phyloP scores from a whole-genome alignment of 2,113 vertebrate genomes.

The Harpagus bidentatus region DNA sequence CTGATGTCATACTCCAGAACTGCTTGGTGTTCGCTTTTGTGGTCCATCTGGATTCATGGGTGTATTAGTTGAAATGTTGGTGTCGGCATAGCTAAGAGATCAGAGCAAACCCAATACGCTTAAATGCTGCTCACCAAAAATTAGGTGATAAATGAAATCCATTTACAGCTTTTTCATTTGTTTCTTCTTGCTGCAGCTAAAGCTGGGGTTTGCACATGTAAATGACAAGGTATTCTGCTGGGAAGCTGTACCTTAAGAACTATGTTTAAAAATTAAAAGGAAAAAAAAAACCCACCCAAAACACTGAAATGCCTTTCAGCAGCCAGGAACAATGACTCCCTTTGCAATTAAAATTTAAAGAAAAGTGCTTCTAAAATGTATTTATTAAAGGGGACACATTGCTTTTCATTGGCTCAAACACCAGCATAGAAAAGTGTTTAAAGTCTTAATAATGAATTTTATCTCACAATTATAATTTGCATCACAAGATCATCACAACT shows the following conservation, averaged over 20 bases:
- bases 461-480: background rate
- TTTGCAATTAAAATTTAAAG: background rate
- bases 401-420: background rate
- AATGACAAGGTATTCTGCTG: background rate
- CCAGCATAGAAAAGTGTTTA: background rate
- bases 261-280: background rate
- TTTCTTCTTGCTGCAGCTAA: conserved; percentile 16
- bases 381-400: background rate
- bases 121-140: conserved; percentile 2
- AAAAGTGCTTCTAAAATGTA: background rate
- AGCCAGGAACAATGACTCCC: background rate
- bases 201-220: background rate
- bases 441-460: background rate
- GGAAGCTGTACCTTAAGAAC: background rate
- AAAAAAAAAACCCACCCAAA: background rate
- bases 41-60: background rate
- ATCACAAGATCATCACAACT: background rate
- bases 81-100: background rate
- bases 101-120: background rate
- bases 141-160: background rate
- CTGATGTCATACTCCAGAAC: background rate
- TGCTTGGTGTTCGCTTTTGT: background rate
- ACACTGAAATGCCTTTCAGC: background rate
- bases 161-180: background rate
- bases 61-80: background rate